A percentile compares a stretch with the other conserved stretches of the same genome.
Conservation (phyloP, 2,113 vertebrate genomes). For the Pyrgilauda ruficollis region DNA sequence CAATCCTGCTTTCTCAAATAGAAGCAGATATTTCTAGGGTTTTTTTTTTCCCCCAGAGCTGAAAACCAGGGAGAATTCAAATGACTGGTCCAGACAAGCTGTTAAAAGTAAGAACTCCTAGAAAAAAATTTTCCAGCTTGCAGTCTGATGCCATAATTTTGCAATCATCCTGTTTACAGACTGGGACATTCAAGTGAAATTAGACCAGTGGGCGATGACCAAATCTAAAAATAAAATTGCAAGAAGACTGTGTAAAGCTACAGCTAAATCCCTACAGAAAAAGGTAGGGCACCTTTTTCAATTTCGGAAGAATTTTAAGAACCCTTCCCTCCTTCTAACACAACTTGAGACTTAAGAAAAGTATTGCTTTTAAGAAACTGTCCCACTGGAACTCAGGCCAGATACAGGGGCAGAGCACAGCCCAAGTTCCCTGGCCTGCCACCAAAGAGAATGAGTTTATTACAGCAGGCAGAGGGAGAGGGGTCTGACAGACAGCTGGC, state of each 20-base stretch:
- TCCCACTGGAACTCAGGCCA: neutral
- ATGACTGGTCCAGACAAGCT: neutral
- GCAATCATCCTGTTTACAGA: slow-evolving; percentile 46
- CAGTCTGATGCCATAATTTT: slow-evolving; percentile 24
- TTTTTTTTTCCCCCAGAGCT: neutral
- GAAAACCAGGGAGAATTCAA: neutral
- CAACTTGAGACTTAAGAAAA: neutral
- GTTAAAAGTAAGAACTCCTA: neutral
- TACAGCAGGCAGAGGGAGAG: neutral
- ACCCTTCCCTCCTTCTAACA: neutral
- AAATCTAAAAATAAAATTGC: slow-evolving; percentile 51
- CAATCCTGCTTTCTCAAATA: neutral
- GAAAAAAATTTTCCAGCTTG: neutral
- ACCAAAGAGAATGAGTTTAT: slow-evolving; percentile 39
- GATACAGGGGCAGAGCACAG: neutral
- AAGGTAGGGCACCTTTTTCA: neutral
- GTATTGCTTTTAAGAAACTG: neutral
- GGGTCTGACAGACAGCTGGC: slow-evolving; percentile 43
- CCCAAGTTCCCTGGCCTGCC: neutral
- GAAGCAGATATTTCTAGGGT: neutral
- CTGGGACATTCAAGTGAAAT: slow-evolving; percentile 32
- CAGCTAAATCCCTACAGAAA: neutral
- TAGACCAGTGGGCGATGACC: slow-evolving; percentile 18
- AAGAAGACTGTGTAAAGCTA: neutral
- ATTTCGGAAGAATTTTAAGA: neutral